Conservation (phyloP, 2,888 invertebrate genomes). For the Sphecodes monilicornis region DNA sequence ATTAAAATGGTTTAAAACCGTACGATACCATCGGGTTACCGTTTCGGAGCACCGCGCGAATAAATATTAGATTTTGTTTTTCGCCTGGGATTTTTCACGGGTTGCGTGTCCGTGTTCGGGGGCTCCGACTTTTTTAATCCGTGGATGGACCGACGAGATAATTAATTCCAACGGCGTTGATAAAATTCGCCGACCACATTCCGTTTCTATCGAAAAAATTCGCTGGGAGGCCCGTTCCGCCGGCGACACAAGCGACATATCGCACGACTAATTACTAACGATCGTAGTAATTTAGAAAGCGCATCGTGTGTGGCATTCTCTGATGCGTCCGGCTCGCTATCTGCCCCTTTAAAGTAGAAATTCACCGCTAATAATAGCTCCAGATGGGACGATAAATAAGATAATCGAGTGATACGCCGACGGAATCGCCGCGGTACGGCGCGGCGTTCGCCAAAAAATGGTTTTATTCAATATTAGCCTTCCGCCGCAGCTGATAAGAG, state of each 20-base stretch:
- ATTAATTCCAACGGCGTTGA: slow-evolving; percentile 59
- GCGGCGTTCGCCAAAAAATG: background rate
- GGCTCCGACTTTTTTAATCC: slow-evolving; percentile 24
- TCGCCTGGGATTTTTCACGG: background rate
- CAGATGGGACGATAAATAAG: slow-evolving; percentile 37
- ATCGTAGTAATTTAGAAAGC: slow-evolving; percentile 43
- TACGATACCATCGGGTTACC: background rate
- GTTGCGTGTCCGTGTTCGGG: background rate
- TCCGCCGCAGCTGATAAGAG: background rate
- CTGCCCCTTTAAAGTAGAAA: slow-evolving; percentile 33
- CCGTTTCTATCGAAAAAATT: slow-evolving; percentile 55
- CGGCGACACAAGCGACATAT: slow-evolving; percentile 34
- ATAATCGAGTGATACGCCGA: background rate
- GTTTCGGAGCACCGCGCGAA: background rate
- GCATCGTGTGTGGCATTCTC: slow-evolving; percentile 55
- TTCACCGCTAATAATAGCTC: slow-evolving; percentile 38
- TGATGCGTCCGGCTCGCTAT: slow-evolving; percentile 16
- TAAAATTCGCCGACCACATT: slow-evolving; percentile 55
- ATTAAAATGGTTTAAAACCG: background rate
- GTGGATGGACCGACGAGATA: slow-evolving; percentile 23
- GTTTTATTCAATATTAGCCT: background rate
- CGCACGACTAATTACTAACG: slow-evolving; percentile 62
- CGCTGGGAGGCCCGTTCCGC: slow-evolving; percentile 4
- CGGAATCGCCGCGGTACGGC: background rate
- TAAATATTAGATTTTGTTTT: background rate